A percentile compares a stretch with the other conserved stretches of the same genome.
Conservation (phyloP, 1,140 invertebrate species). For the Drosophila seguyi region DNA sequence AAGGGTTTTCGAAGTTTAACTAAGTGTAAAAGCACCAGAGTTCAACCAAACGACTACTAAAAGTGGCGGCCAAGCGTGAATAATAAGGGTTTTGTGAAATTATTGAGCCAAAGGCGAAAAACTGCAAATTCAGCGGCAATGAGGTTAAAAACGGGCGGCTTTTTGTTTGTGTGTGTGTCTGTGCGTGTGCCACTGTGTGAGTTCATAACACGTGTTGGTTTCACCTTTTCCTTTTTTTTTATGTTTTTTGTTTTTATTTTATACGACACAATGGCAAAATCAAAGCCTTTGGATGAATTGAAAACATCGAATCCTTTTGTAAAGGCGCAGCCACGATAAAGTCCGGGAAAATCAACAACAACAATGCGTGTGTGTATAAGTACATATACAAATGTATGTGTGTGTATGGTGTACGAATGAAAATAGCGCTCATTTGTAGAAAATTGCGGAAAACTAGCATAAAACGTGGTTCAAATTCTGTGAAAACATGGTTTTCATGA, state of each 20-base stretch:
- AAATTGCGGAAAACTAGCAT: background rate
- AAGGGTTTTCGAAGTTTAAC: conserved; percentile 62
- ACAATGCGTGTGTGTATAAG: conserved; percentile 29
- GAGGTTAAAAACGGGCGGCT: conserved; percentile 73
- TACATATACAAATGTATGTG: background rate
- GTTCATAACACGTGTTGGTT: conserved; percentile 65
- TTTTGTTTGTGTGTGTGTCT: conserved; percentile 42
- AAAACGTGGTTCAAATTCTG: background rate
- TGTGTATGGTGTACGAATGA: conserved; percentile 2
- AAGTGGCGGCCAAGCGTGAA: conserved; percentile 14
- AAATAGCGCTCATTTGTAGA: conserved; percentile 16
- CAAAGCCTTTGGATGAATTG: conserved; percentile 58
- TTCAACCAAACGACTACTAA: conserved; percentile 27
- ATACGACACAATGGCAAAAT: conserved; percentile 34
- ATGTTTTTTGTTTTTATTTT: conserved; percentile 22
- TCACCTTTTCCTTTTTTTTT: conserved; percentile 28
- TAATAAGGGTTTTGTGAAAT: conserved; percentile 41
- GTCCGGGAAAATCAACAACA: conserved; percentile 66
- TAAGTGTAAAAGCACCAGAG: conserved; percentile 43
- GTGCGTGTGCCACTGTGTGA: conserved; percentile 24
- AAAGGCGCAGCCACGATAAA: conserved; percentile 49
- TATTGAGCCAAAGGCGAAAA: conserved; percentile 6
- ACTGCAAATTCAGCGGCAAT: conserved; percentile 29
- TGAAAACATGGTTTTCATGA: background rate
- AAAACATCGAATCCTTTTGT: conserved; percentile 51